Percentiles rank a stretch among this genome's conserved stretches.
These are phyloP conservation scores for Garrulus glandarius DNA, from an alignment of 2,797 vertebrate genomes.

Conservation along the genomic window DNA sequence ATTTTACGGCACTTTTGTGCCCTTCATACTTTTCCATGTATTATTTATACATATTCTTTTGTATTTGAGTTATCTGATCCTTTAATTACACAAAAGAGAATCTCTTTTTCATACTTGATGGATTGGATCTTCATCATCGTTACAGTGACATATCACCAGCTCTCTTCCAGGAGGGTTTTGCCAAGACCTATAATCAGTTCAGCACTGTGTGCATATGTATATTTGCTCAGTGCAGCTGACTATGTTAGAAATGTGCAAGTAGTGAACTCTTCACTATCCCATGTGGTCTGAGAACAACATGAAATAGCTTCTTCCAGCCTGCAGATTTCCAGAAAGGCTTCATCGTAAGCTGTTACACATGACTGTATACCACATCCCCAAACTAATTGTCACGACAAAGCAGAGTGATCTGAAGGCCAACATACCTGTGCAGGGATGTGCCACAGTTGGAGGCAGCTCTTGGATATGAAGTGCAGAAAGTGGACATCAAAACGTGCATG, in stretches of 20 bases:
- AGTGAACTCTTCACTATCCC: not conserved
- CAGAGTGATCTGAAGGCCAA: not conserved
- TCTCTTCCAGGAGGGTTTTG: not conserved
- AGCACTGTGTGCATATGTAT: not conserved
- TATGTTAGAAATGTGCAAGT: not conserved
- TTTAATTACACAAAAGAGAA: constrained; percentile 13
- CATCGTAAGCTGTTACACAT: not conserved
- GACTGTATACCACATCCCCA: not conserved
- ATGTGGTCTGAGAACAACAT: not conserved
- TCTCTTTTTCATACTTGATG: not conserved
- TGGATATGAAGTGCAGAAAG: not conserved
- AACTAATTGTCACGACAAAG: not conserved
- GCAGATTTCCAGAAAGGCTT: not conserved
- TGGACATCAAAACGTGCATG: not conserved
- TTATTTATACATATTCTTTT: constrained; percentile 44
- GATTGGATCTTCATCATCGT: constrained; percentile 20
- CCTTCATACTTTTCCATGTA: constrained; percentile 42
- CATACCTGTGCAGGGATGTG: not conserved
- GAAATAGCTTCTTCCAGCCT: not conserved
- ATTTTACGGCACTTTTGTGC: constrained; percentile 52
- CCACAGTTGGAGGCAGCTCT: not conserved
- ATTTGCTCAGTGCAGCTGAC: not conserved
- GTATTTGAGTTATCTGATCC: constrained; percentile 19
- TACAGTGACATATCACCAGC: constrained; percentile 11
- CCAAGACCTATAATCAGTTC: constrained; percentile 24